Evolutionary conservation across 2,888 invertebrate species (phyloP), one percentile per base, ranked within the genome.

Genomic region (Sicus ferrugineus): DNA sequence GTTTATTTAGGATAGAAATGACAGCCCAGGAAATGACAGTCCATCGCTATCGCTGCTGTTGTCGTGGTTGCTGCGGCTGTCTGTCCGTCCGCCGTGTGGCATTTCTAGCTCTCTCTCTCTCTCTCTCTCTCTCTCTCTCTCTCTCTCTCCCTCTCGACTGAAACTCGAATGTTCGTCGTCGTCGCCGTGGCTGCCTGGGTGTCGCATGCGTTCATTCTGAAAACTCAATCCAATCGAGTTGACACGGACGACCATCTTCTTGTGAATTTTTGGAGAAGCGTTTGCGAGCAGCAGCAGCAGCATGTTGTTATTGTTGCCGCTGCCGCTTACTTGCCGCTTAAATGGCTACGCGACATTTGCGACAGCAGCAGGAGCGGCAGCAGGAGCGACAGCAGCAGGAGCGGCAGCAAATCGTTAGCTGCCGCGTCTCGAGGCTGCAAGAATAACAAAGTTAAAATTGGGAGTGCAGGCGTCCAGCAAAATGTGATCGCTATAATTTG

Each of bases 1-100:
- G 81, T 82, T 82, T 82, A 79, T 80, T 82, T 82, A 82, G 82
- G 81, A 82, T 76, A 77, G n/a, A 78, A 79, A 78, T 78, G 77
- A n/a, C n/a, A 76, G 73, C 72, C 77, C 81, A 82, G 82, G 81
- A 82, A 81, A 82, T 82, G 81, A n/a, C n/a, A n/a, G 77, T 78
- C 78, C 80, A 77, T 76, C 76, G 79, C 52, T 38, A 48, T n/a
- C 7, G 19, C 5, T 19, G 50, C 19, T 42, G 21, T 16, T n/a
- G 65, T 54, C 26, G 16, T 7, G 11, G 65, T 14, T 52, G 5
- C 28, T 30, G n/a, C 16, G 56, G 54, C 66, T 54, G 38, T 65
- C 34, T 38, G 38, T 56, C 66, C 21, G n/a, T 66, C 34, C 7
- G 14, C 34, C 7, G 34, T 7, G 34, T 14, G n/a, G n/a, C n/a